Evolutionary conservation across 2,113 vertebrate species (phyloP), one percentile per base, ranked within the genome.

Genomic region (Xiphias gladius): DNA sequence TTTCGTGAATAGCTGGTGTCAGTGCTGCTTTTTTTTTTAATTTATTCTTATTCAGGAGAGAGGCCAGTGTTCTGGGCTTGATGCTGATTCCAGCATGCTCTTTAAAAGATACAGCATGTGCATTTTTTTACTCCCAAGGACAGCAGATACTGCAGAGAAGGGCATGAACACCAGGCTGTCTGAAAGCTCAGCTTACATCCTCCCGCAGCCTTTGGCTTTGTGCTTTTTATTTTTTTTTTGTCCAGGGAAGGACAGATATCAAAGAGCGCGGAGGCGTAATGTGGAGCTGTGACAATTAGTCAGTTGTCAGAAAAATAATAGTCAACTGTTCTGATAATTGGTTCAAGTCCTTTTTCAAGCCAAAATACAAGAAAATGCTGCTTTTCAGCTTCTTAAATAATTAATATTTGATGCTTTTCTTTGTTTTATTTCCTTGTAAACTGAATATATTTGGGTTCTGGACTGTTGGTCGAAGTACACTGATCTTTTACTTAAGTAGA

Each of bases 51-150:
- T 16, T 52, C 59, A 83, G 68, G 64, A 78, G 20, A 39, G 24
- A 37, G 0, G 72, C 65, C 73, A 69, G 65, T 2, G 43, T 14
- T 77, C 77, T 65, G 41, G 48, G 79, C 55, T 26, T 0, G 43
- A 68, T 2, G 24, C 65, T 11, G 77, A 54, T 55, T 76, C 43
- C 68, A 77, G 72, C 3, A 39, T 57, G 41, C 70, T 52, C 55
- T 85, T 74, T 80, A 67, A 85, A 82, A 85, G 26, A 43, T 26
- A 28, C 65, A 22, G n/a, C 6, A 22, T 2, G 22, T 71, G 59
- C 39, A 4, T n/a, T 26, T 55, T 24, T 72, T 17, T 10, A 35
- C 57, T 67, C 46, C 1, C 17, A 7, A 70, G 48, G 32, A 69
- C 66, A 52, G 50, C 43, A 69, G 85, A 78, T 17, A 10, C 50